Evolutionary conservation across 2,888 invertebrate species (phyloP).

Genomic region (Ceraclea dissimilis): DNA sequence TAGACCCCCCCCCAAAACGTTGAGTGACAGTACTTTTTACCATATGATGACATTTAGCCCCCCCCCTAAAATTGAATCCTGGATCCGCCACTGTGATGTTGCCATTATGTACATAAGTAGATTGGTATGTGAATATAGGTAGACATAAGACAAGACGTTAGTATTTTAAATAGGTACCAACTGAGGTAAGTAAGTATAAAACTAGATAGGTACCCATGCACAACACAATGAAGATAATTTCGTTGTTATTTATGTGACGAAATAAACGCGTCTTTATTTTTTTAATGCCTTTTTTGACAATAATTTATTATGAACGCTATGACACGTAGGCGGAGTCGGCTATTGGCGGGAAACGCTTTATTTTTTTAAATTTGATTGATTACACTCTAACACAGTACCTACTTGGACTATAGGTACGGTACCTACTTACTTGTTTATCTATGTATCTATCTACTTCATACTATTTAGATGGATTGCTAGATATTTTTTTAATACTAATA

Average conservation of each 20-base stretch:
- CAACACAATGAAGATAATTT: not conserved
- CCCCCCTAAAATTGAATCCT: too few species aligned
- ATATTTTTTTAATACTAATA: not conserved
- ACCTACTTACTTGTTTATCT: not conserved
- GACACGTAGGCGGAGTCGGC: conserved; percentile 12
- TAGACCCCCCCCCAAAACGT: too few species aligned
- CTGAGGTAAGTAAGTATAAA: too few species aligned
- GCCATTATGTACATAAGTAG: too few species aligned
- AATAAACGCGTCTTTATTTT: conserved; percentile 1
- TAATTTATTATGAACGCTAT: conserved; percentile 4
- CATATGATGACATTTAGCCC: too few species aligned
- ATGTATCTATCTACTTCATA: not conserved
- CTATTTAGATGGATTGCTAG: not conserved
- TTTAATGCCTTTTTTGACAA: conserved; percentile 1
- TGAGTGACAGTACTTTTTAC: too few species aligned
- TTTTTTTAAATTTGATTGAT: conserved; percentile 22
- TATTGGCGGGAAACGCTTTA: conserved; percentile 21
- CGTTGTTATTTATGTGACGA: conserved; percentile 1
- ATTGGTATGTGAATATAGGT: too few species aligned
- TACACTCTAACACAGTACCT: conserved; percentile 4
- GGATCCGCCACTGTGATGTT: too few species aligned
- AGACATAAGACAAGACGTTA: too few species aligned
- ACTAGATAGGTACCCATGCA: too few species aligned
- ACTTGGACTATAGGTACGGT: not conserved
- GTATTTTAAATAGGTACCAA: too few species aligned